Percentiles rank a stretch among this genome's conserved stretches.
phyloP scores from a whole-genome alignment of 1,140 invertebrate species.

The Leptopilina boulardi region DNA sequence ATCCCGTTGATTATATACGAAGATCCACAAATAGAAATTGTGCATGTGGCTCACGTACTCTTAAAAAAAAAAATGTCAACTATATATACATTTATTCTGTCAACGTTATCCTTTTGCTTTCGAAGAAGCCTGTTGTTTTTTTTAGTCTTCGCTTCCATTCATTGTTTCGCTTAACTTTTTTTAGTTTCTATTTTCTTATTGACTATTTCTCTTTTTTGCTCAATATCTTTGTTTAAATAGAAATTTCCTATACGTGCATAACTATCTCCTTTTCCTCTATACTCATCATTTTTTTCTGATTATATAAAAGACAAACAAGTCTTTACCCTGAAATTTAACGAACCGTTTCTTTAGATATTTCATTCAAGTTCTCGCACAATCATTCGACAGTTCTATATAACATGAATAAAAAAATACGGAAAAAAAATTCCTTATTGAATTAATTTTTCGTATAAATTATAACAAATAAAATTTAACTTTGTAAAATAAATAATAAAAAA shows the following conservation, averaged over 20 bases:
- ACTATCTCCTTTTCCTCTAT: neutral
- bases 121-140: neutral
- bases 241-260: neutral
- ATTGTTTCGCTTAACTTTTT: neutral
- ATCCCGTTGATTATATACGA: neutral
- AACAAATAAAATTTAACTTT: too few species aligned
- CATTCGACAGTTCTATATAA: neutral
- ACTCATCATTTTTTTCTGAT: neutral
- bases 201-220: neutral
- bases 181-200: slow-evolving; percentile 1
- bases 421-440: too few species aligned
- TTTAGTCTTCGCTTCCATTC: neutral
- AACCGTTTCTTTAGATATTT: slow-evolving; percentile 17
- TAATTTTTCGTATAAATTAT: too few species aligned
- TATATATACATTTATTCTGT: slow-evolving; percentile 13
- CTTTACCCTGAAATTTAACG: slow-evolving; percentile 29
- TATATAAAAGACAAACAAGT: neutral
- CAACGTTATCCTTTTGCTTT: slow-evolving; percentile 21
- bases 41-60: neutral
- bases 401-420: neutral
- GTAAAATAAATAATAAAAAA: too few species aligned
- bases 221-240: neutral
- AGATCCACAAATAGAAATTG: slow-evolving; percentile 7
- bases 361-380: slow-evolving; percentile 22
- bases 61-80: neutral